Evolutionary conservation across 2,888 invertebrate species (phyloP).

Genomic region (Amblyteles armatorius): DNA sequence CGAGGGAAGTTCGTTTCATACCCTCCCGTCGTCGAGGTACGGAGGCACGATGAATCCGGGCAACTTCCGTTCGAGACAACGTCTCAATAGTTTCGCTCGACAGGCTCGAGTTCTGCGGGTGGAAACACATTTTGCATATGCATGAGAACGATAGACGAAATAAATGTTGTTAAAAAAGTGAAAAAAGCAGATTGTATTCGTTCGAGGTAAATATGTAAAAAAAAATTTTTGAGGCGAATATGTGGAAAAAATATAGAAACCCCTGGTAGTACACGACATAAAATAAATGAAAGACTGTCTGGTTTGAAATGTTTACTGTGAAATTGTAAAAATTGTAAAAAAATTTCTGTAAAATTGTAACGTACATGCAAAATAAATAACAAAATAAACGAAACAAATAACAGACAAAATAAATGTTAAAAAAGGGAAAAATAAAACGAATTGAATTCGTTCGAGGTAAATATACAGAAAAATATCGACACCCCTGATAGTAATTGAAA

Average conservation of each 20-base stretch:
- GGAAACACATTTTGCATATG: not conserved
- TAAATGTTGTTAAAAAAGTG: not conserved
- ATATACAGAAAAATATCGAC: too few relatives aligned
- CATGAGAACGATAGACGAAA: not conserved
- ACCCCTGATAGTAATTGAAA: too few relatives aligned
- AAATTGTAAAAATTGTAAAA: too few relatives aligned
- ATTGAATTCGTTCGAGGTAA: not conserved
- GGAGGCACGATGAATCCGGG: constrained; percentile 12
- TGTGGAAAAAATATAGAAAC: too few relatives aligned
- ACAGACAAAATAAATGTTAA: not conserved
- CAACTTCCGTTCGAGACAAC: constrained; percentile 24
- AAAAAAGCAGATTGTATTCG: not conserved
- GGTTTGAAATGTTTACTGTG: too few relatives aligned
- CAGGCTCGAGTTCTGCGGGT: not conserved
- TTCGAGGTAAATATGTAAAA: too few relatives aligned
- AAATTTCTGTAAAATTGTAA: too few relatives aligned
- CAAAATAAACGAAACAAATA: not conserved
- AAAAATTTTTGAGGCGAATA: too few relatives aligned
- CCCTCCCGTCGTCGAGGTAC: constrained; percentile 15
- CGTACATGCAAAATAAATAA: not conserved
- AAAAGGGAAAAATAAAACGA: not conserved
- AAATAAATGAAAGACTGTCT: too few relatives aligned
- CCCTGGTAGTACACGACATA: too few relatives aligned
- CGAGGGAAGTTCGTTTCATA: constrained; percentile 23
- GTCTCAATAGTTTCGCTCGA: constrained; percentile 11